Evolutionary conservation across 2,888 invertebrate species (phyloP).

Genomic region (Camptogramma bilineatum): DNA sequence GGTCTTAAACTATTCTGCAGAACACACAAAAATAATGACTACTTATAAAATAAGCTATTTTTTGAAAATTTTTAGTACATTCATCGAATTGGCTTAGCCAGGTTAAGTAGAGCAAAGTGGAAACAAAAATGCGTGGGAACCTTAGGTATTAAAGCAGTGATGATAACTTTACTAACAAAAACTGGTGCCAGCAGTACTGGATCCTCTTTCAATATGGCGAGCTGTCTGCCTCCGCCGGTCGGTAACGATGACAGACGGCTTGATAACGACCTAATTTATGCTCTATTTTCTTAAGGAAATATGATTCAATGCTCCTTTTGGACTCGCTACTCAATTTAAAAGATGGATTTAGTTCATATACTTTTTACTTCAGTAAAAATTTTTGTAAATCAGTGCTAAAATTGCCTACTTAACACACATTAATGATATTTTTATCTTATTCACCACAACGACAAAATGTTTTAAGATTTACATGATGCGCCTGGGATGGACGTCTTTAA

Average conservation of each 20-base stretch:
- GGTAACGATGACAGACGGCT: conserved; percentile 35
- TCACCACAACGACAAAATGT: no score
- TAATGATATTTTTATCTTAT: no score
- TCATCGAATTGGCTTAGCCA: no score
- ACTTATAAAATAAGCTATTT: no score
- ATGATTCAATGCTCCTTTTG: conserved; percentile 24
- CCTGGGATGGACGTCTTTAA: neutral
- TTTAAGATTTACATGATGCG: no score
- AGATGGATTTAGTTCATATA: neutral
- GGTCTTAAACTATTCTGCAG: no score
- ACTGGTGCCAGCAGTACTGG: conserved; percentile 9
- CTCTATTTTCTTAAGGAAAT: conserved; percentile 21
- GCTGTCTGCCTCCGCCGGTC: conserved; percentile 23
- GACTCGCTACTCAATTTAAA: neutral
- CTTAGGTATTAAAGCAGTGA: neutral
- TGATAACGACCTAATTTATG: conserved; percentile 31
- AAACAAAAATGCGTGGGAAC: neutral
- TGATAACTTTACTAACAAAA: neutral
- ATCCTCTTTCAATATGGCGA: conserved; percentile 32
- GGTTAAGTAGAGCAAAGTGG: neutral
- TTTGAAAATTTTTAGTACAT: no score
- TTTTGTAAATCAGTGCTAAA: no score
- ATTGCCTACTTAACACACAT: no score
- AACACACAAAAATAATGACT: no score
- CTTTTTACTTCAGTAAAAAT: neutral